Base-by-base conservation (phyloP, 2,113 vertebrate species). In the Phoenicopterus ruber region DNA sequence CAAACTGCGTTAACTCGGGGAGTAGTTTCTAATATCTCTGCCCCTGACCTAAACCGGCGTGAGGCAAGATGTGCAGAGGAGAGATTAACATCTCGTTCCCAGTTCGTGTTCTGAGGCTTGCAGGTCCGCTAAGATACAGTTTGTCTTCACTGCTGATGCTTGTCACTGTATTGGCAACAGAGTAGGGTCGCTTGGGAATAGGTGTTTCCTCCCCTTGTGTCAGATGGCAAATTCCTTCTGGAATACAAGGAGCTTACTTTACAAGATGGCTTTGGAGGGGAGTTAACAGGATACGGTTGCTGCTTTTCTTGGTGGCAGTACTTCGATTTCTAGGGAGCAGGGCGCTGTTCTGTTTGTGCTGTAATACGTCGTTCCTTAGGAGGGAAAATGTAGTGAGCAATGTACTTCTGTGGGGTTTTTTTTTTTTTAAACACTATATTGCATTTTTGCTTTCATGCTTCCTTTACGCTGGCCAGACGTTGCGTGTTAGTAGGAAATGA, bases 31-130 rank as follows among this genome's bases (percentile, higher is more conserved):
- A 36, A 55, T 81, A 55, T 81, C 71, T 86, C 65, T 90, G 86
- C 55, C 66, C 79, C 72, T 86, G 80, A 82, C 66, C 83, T 84
- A 47, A 91, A 57, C 73, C 86, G 82, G 66, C 80, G 92, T 66
- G 47, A 76, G 86, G 90, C 76, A 28, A 58, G 88, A 69, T 10
- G 10, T 66, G 50, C 31, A 5, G 17, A 86, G 72, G 38, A 40
- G 44, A 50, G 52, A 42, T 63, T 17, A 66, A 57, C 44, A 26
- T 88, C 65, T 69, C 19, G 1, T 44, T 69, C 61, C 61, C 6
- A 2, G 34, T 42, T 80, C 26, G 6, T 17, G 1, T 46, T 80
- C 42, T 29, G 38, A 76, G 52, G 22, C 38, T 70, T 84, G 47
- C 57, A 61, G 73, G 11, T 84, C 42, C 62, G 69, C 52, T 54